These are phyloP conservation scores for Gadus macrocephalus DNA, from an alignment of 2,113 vertebrate species.

Conservation along the genomic window DNA sequence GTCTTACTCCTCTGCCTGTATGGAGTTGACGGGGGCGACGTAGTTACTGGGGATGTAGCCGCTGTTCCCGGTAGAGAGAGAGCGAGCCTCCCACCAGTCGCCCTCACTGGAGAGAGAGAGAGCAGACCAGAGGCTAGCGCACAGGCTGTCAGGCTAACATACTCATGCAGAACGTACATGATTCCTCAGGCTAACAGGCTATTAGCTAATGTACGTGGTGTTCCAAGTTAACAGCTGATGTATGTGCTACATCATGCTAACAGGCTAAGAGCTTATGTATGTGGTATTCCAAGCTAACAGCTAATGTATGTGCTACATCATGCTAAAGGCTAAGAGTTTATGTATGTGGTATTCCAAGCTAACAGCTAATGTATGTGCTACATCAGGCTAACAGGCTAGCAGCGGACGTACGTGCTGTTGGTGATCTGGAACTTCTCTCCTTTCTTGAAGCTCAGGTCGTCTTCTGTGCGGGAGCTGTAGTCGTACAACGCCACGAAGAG, in stretches of 20 bases:
- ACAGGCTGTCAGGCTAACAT: background rate
- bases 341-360: background rate
- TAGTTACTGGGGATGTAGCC: slow-evolving; percentile 99
- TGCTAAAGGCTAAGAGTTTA: background rate
- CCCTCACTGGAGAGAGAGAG: slow-evolving; percentile 79
- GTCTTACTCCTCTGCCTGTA: slow-evolving; percentile 96
- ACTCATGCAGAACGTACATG: background rate
- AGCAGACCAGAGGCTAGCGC: slow-evolving; percentile 38
- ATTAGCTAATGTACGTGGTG: background rate
- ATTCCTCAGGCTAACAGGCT: background rate
- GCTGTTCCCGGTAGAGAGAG: slow-evolving; percentile 87
- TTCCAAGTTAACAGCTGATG: background rate
- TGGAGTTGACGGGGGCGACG: slow-evolving; percentile 95
- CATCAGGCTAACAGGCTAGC: background rate
- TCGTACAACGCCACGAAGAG: slow-evolving; percentile 97
- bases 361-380: background rate
- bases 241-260: background rate
- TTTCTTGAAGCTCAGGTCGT: slow-evolving; percentile 97
- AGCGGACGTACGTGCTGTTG: slow-evolving; percentile 93
- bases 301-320: background rate
- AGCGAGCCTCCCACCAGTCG: slow-evolving; percentile 98
- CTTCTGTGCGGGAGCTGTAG: slow-evolving; percentile 95
- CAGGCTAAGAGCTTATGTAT: background rate
- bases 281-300: background rate
- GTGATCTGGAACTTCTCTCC: slow-evolving; percentile 97